Percentiles rank a stretch among this genome's conserved stretches.
These are phyloP conservation scores for Drosophila ogumai DNA, from an alignment of 1,140 invertebrate species.

Conservation along the genomic window DNA sequence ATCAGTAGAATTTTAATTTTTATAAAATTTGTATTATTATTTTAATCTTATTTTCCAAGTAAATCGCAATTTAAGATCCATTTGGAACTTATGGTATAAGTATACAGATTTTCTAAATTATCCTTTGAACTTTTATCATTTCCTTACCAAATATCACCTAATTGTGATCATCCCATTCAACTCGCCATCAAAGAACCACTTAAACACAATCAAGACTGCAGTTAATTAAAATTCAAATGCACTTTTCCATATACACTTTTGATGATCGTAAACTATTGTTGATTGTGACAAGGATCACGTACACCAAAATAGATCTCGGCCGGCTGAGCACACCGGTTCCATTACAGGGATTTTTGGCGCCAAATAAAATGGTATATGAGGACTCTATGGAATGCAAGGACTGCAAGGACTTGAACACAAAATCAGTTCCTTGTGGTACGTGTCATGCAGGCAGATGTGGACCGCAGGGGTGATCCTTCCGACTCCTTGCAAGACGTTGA, in stretches of 20 bases:
- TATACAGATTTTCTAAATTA: too few relatives aligned
- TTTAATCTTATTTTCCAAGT: too few relatives aligned
- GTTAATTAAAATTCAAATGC: constrained; percentile 29
- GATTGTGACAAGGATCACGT: constrained; percentile 24
- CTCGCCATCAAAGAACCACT: constrained; percentile 1
- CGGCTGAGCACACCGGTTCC: constrained; percentile 43
- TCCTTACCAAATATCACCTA: neutral
- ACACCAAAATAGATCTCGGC: constrained; percentile 6
- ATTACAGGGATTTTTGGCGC: constrained; percentile 44
- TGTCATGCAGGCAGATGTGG: constrained; percentile 36
- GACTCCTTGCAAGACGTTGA: constrained; percentile 44
- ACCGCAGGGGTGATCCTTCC: constrained; percentile 12
- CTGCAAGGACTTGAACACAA: constrained; percentile 8
- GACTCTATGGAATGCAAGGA: neutral
- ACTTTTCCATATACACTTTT: constrained; percentile 6
- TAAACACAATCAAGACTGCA: neutral
- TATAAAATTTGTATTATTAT: too few relatives aligned
- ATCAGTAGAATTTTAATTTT: too few relatives aligned
- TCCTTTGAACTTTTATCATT: neutral
- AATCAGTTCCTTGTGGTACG: constrained; percentile 51
- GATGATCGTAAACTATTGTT: constrained; percentile 10
- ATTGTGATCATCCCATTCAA: neutral
- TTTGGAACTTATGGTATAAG: too few relatives aligned
- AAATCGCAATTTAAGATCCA: too few relatives aligned
- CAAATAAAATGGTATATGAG: constrained; percentile 18